These are phyloP conservation scores for Ailurus styani DNA, from an alignment of 2,113 vertebrate genomes.

Conservation along the genomic window DNA sequence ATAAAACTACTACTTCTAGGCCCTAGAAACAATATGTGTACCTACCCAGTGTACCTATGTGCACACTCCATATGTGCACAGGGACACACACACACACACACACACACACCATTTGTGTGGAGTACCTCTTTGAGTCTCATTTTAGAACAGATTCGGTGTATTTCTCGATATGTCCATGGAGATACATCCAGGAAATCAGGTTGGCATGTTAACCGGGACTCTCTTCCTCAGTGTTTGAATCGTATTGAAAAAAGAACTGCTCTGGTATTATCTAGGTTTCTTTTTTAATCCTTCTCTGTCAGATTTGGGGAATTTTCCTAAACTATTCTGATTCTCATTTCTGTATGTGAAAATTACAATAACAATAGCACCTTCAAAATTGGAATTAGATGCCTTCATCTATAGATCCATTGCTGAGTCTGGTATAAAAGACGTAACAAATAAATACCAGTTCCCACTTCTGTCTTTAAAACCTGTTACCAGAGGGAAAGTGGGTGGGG, in stretches of 20 bases:
- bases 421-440: neutral
- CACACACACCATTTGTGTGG: rapidly evolving
- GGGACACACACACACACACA: too few species aligned
- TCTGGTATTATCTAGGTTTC: neutral
- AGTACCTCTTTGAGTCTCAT: neutral
- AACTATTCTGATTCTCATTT: neutral
- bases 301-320: neutral
- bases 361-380: neutral
- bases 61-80: rapidly evolving
- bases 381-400: neutral
- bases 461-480: neutral
- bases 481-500: neutral
- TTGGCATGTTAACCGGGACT: neutral
- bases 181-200: neutral
- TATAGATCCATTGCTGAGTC: neutral
- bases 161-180: neutral
- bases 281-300: neutral
- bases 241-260: neutral
- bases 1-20: neutral
- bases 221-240: neutral
- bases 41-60: rapidly evolving
- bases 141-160: neutral
- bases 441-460: neutral
- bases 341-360: neutral
- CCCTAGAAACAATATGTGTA: neutral